Base-by-base conservation (phyloP, 2,797 vertebrate species). In the Paratrypauchen microcephalus region DNA sequence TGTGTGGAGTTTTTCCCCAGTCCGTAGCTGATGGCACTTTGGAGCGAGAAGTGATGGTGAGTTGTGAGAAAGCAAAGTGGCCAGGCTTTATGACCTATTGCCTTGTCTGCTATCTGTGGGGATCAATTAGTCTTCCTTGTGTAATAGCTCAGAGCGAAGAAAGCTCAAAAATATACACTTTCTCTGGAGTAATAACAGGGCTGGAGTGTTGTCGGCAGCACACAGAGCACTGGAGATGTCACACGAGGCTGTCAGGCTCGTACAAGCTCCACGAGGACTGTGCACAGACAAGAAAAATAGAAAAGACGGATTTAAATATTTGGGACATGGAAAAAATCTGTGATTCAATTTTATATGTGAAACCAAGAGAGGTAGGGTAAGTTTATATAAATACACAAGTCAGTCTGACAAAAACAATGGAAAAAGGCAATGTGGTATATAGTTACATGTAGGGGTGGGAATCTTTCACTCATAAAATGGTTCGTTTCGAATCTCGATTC, bases 61-160 rank as follows among this genome's bases (percentile, higher is more conserved):
- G 81, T 88, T 81, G 79, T 84, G 84, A 83, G 81, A 85, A 88
- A 86, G 79, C 79, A 87, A 88, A 86, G 84, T 84, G 86, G 78
- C 84, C 63, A 68, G 73, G 79, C 78, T 84, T 86, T 81, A 88
- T 91, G 91, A 93, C 91, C 92, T 87, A 92, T 91, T 88, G 86
- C 87, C 85, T 90, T 91, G 91, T 93, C 91, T 86, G 77, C 76
- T 83, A 84, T 89, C 88, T 86, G 76, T 66, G 62, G 89, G 82
- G 89, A 92, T 92, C 91, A 92, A 93, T 94, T 94, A 92, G 91
- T 91, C 91, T 92, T 88, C 71, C 76, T 79, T 75, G 77, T 81
- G 83, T 86, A 87, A 88, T 82, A 87, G 85, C 84, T 75, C 76
- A 80, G 74, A 86, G 83, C 78, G 68, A 74, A 80, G 81, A 90